Percentiles rank a stretch among this genome's conserved stretches.
These are phyloP conservation scores for Chromis chromis DNA, from an alignment of 2,797 vertebrate genomes.

Conservation along the genomic window DNA sequence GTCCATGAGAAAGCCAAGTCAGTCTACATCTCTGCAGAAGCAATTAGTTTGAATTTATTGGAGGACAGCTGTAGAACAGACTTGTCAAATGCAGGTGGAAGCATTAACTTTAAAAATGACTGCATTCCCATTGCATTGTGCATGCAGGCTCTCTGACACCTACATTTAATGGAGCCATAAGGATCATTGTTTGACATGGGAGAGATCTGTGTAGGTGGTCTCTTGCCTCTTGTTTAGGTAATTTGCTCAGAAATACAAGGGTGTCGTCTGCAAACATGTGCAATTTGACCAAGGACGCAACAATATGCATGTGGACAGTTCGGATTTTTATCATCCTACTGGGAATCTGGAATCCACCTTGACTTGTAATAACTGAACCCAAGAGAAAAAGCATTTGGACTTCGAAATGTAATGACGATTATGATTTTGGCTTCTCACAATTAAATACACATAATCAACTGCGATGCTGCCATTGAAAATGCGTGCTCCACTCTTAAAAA, in stretches of 20 bases:
- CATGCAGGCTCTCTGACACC: neutral
- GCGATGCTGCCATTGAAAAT: too few species aligned
- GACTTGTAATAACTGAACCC: neutral
- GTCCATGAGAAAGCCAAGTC: neutral
- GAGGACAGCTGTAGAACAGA: neutral
- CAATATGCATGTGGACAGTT: neutral
- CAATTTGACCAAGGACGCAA: neutral
- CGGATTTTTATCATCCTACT: neutral
- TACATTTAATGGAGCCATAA: neutral
- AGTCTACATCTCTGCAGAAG: conserved; percentile 7
- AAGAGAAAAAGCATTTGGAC: neutral
- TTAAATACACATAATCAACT: too few species aligned
- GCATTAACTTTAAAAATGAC: neutral
- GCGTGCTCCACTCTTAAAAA: too few species aligned
- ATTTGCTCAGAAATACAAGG: neutral
- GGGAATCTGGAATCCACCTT: neutral
- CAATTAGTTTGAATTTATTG: conserved; percentile 6
- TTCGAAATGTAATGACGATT: too few species aligned
- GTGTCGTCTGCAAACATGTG: neutral
- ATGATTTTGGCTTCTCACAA: too few species aligned
- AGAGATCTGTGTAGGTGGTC: neutral
- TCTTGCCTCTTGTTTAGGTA: neutral
- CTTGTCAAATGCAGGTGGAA: neutral
- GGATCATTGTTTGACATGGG: neutral
- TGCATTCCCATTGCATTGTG: neutral